Conservation (phyloP, 2,797 vertebrate genomes). For the Cichlasoma orientale region DNA sequence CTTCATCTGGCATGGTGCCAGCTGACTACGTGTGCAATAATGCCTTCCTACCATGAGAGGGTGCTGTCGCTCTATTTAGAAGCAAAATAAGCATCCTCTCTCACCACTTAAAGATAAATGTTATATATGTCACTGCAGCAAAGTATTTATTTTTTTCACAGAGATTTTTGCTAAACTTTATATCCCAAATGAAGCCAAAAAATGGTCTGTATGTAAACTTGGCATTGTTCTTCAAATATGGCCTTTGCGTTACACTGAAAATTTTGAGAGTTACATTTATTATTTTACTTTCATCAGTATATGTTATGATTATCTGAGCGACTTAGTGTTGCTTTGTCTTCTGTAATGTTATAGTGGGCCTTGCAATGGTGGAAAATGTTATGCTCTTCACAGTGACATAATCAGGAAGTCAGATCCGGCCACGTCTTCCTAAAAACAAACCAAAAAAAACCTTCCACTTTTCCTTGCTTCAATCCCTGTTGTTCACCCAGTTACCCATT, state of each 20-base stretch:
- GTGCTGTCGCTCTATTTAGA: conserved; percentile 45
- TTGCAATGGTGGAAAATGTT: background rate
- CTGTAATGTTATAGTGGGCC: conserved; percentile 1
- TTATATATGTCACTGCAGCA: conserved; percentile 4
- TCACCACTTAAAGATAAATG: conserved; percentile 11
- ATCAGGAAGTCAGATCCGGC: background rate
- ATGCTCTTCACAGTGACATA: background rate
- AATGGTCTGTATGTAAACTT: background rate
- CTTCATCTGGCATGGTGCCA: conserved; percentile 46
- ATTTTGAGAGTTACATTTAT: background rate
- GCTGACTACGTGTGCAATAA: conserved; percentile 42
- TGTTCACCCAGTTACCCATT: conserved; percentile 16
- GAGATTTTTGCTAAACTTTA: conserved; percentile 20
- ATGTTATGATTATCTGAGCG: background rate
- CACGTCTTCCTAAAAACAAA: background rate
- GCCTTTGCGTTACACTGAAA: conserved; percentile 20
- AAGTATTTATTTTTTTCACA: conserved; percentile 27
- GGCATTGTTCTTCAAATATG: conserved; percentile 24
- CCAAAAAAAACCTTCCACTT: conserved; percentile 15
- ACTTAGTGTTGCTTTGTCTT: conserved; percentile 1
- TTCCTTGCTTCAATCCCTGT: conserved; percentile 7
- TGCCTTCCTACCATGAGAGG: conserved; percentile 59
- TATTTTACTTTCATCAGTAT: background rate
- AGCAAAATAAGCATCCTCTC: conserved; percentile 17
- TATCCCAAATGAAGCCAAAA: conserved; percentile 23